Percentiles rank a stretch among this genome's conserved stretches.
These are phyloP conservation scores for Microchrysa polita DNA, from an alignment of 2,888 invertebrate species.

Conservation along the genomic window DNA sequence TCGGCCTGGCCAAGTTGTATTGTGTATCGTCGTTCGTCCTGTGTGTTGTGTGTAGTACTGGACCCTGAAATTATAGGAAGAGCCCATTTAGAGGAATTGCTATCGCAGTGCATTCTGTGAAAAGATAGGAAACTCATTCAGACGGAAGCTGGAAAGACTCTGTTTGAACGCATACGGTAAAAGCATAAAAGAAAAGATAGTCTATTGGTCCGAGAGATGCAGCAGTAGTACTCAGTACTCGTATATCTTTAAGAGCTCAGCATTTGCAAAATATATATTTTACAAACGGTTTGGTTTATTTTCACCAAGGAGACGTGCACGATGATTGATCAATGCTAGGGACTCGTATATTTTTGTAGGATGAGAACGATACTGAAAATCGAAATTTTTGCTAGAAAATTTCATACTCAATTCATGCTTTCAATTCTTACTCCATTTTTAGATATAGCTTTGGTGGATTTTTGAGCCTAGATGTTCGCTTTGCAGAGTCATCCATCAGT, in stretches of 20 bases:
- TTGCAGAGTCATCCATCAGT: too few species aligned
- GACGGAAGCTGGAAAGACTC: not conserved
- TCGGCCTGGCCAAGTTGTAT: conserved; percentile 14
- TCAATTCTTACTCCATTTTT: too few species aligned
- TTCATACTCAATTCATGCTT: too few species aligned
- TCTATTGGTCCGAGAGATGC: too few species aligned
- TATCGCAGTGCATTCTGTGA: conserved; percentile 25
- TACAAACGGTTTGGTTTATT: not conserved
- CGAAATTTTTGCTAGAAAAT: too few species aligned
- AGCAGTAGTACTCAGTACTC: too few species aligned
- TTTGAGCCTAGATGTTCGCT: too few species aligned
- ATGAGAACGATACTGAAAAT: too few species aligned
- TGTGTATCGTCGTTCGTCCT: not conserved
- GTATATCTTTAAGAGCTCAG: not conserved
- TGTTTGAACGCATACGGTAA: conserved; percentile 13
- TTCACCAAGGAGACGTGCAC: not conserved
- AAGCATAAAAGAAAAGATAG: not conserved
- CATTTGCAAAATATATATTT: conserved; percentile 9
- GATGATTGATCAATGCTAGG: not conserved
- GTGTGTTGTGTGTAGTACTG: not conserved
- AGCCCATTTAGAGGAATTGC: conserved; percentile 39
- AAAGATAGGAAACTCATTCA: conserved; percentile 34
- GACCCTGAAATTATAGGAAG: conserved; percentile 34
- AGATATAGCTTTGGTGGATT: too few species aligned
- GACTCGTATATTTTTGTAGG: too few species aligned